Base-by-base conservation (phyloP, 2,113 vertebrate species). In the Sciurus niger region DNA sequence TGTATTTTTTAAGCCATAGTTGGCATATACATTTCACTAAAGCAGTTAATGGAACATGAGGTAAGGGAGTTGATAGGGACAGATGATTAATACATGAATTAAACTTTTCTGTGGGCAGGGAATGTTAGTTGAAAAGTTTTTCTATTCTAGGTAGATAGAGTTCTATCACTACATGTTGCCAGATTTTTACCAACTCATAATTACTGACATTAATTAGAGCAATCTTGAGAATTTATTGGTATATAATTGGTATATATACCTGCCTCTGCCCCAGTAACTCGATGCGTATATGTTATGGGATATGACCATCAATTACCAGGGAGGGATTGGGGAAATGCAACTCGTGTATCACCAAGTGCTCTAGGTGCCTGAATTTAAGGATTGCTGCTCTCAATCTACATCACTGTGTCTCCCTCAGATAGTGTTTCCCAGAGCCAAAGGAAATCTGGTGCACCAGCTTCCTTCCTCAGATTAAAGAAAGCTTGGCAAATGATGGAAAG, bases 91-190 rank as follows among this genome's bases (percentile, higher is more conserved):
- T 76, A 76, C 7, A 6, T 67, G 46, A 80, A 28, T 95, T 70
- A 84, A 55, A 77, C 51, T 90, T 84, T 94, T 77, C 13, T 86
- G 3, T 79, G 16, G 17, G 32, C 25, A 84, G 55, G 43, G 60
- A 83, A 70, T 67, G 4, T 83, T 83, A 74, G 55, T 79, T 83
- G 65, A 79, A 83, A 90, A 84, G 7, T 90, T 24, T 65, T 3
- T 3, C 14, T 90, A 63, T 63, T 28, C 53, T 48, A 2, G 32
- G 46, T 34, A 60, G 79, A 85, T 24, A 70, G 0, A 34, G 34
- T 70, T 70, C 34, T 10, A 2, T 67, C 48, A 11, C 13, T 51
- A 60, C 48, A 58, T 73, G 51, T 1, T 60, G 53, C 37, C 28
- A 46, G 18, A n/a, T 73, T 96, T 68, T 46, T 28, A 46, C 28